phyloP scores from a whole-genome alignment of 2,113 vertebrate genomes.

The Neotragus moschatus region DNA sequence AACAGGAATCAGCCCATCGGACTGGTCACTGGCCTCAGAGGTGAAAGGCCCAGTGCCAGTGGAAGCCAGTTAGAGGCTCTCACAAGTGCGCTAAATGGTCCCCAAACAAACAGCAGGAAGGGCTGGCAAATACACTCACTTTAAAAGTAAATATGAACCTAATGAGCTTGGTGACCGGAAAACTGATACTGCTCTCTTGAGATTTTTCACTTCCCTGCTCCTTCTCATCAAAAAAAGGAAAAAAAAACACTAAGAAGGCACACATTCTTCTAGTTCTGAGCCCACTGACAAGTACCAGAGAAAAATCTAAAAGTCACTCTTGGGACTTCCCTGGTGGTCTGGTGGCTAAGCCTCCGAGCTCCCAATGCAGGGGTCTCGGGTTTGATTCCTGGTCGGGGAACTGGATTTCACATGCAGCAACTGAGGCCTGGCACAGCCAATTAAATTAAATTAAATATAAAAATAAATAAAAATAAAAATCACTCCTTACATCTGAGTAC shows the following conservation, averaged over 20 bases:
- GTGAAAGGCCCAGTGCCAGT: neutral
- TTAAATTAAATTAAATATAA: neutral
- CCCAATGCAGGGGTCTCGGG: neutral
- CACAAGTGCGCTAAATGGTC: neutral
- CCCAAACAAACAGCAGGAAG: constrained; percentile 60
- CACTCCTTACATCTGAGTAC: neutral
- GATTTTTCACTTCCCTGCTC: constrained; percentile 43
- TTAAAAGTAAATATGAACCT: constrained; percentile 72
- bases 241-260: neutral
- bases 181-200: constrained; percentile 38
- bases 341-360: neutral
- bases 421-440: neutral
- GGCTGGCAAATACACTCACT: constrained; percentile 53
- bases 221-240: constrained; percentile 2
- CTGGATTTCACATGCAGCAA: neutral
- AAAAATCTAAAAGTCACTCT: neutral
- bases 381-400: neutral
- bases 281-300: neutral
- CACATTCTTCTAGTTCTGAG: neutral
- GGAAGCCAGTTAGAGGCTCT: neutral
- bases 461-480: neutral
- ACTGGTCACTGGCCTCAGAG: neutral
- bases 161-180: constrained; percentile 50
- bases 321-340: neutral
- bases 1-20: neutral